These are phyloP conservation scores for Chunga burmeisteri DNA, from an alignment of 2,113 vertebrate species.

Conservation along the genomic window DNA sequence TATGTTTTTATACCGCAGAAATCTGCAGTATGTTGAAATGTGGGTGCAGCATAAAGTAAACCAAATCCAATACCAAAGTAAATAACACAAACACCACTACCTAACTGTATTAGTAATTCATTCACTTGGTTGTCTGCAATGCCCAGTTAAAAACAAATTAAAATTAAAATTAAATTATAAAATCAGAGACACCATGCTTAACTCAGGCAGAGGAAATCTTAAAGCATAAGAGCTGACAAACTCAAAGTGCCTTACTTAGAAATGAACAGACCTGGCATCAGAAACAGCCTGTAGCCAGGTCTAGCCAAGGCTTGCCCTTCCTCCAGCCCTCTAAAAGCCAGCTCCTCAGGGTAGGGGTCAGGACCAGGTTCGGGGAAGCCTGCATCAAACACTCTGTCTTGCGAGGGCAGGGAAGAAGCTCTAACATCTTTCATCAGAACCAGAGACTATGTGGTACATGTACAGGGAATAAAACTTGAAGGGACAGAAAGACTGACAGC, in stretches of 20 bases:
- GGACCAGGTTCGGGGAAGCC: neutral
- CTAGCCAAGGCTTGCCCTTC: neutral
- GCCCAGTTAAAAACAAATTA: neutral
- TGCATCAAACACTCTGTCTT: neutral
- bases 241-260: neutral
- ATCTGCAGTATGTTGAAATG: neutral
- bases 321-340: neutral
- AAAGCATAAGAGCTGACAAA: neutral
- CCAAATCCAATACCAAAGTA: neutral
- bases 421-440: neutral
- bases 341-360: neutral
- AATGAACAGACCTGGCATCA: neutral
- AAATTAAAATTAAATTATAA: neutral
- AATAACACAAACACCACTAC: neutral
- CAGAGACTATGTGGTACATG: neutral
- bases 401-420: neutral
- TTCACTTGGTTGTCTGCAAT: neutral
- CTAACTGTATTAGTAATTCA: neutral
- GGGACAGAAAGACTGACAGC: neutral
- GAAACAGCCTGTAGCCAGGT: neutral
- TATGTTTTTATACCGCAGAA: neutral
- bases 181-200: neutral
- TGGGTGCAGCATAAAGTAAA: slow-evolving; percentile 22
- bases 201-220: neutral
- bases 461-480: neutral